Evolutionary conservation across 2,888 invertebrate genomes (phyloP), one percentile per base, ranked within the genome.

Genomic region (Therioaphis trifolii): DNA sequence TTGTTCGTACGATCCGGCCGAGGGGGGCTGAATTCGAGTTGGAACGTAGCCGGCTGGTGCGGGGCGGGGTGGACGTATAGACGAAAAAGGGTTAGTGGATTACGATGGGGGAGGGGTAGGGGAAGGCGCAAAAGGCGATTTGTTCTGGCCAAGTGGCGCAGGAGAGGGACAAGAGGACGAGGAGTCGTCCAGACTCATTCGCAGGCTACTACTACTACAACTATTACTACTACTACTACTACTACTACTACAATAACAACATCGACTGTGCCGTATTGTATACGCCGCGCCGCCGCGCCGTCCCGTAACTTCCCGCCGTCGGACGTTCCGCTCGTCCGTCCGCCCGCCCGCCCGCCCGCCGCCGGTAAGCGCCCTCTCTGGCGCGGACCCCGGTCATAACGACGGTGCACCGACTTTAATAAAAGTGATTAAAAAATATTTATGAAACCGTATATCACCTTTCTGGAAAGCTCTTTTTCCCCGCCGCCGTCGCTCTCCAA

Each of bases 361-460:
- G 49, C 15, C 49, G 49, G 55, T 21, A 9, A 18, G 18, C 55
- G 18, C 55, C 0, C 55, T n/a, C 21, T 43, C 24, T 11, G 40
- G 4, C 46, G 43, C 4, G 55, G 49, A 21, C 52, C 21, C 43
- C 49, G 49, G 21, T 69, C 79, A 79, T 79, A 79, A 79, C 71
- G 68, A 61, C 61, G 71, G 74, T 61, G 72, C 82, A 14, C 63
- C 72, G 82, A 82, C 82, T 82, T 82, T 82, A 72, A 82, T 82
- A 66, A 82, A 82, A 82, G 82, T 66, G 82, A 82, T 82, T 82
- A 82, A 82, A 82, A 82, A 82, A 82, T 82, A 82, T 82, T 82
- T 82, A 82, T 82, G 82, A 82, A 82, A 82, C 82, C 82, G 82
- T 82, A 82, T 82, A 82, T 82, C 82, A 82, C 82, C 82, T 82